Percentiles rank a stretch among this genome's conserved stretches.
Conservation (phyloP, 37 sponge, comb jelly and placozoan genomes). For the Bolinopsis microptera region DNA sequence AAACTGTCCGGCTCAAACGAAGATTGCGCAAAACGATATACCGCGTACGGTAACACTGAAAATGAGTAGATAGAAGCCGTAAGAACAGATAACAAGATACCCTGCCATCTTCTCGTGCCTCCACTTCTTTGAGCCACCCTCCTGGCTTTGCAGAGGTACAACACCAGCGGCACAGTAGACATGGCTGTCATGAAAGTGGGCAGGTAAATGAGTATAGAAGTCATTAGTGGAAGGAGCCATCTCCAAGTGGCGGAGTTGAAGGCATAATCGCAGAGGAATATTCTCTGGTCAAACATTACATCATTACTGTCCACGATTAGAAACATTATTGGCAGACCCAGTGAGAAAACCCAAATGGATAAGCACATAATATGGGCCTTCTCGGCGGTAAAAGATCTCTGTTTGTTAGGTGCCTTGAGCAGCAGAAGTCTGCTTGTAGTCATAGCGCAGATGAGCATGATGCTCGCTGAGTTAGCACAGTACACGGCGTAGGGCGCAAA, state of each 20-base stretch:
- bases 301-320: not conserved
- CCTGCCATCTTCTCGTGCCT: not conserved
- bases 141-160: not conserved
- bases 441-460: not conserved
- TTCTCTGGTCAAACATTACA: not conserved
- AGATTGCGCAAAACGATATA: not conserved
- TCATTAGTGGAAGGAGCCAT: not conserved
- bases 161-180: not conserved
- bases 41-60: not conserved
- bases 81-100: not conserved
- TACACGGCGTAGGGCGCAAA: not conserved
- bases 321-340: not conserved
- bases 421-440: not conserved
- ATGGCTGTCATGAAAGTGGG: not conserved
- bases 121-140: not conserved
- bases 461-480: not conserved
- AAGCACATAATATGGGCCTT: not conserved
- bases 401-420: not conserved
- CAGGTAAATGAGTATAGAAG: not conserved
- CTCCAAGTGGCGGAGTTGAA: not conserved
- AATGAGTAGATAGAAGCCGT: not conserved
- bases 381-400: not conserved
- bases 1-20: not conserved
- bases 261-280: not conserved
- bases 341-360: not conserved